A percentile compares a stretch with the other conserved stretches of the same genome.
These are phyloP conservation scores for Parazoanthus atlanticus DNA, from an alignment of 92 coral and sea anemone genomes.

Conservation along the genomic window DNA sequence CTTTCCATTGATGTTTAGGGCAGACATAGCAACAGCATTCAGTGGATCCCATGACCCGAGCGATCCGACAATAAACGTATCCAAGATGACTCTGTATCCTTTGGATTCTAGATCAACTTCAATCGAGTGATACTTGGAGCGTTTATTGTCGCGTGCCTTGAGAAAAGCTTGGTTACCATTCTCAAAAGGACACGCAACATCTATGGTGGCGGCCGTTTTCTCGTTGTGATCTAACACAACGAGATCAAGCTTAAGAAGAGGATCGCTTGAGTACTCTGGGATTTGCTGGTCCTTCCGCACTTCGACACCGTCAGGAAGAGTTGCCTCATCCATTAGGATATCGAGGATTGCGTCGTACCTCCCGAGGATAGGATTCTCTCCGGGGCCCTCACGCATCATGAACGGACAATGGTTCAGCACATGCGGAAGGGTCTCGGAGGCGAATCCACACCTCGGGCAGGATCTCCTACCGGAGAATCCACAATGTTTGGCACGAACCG, in stretches of 20 bases:
- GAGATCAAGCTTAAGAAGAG: no score
- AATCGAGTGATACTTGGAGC: no score
- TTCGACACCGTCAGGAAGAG: background rate
- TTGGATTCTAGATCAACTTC: no score
- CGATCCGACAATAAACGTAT: background rate
- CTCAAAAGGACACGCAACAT: no score
- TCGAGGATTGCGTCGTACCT: background rate
- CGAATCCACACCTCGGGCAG: background rate
- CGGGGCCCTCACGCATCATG: background rate
- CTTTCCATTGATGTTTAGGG: background rate
- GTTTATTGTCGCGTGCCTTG: no score
- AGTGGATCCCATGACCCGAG: slow-evolving; percentile 24
- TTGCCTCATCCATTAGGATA: background rate
- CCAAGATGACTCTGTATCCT: no score
- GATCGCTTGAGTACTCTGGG: no score
- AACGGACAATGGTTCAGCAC: background rate
- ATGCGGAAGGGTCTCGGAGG: slow-evolving; percentile 5
- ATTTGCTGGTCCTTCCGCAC: no score
- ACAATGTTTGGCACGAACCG: slow-evolving; percentile 11
- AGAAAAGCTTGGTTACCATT: no score
- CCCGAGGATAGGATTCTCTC: background rate
- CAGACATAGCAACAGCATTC: background rate
- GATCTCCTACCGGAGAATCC: background rate
- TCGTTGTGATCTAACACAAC: no score
- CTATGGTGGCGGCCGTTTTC: no score